phyloP scores from a whole-genome alignment of 2,797 vertebrate species.

The Peromyscus eremicus region DNA sequence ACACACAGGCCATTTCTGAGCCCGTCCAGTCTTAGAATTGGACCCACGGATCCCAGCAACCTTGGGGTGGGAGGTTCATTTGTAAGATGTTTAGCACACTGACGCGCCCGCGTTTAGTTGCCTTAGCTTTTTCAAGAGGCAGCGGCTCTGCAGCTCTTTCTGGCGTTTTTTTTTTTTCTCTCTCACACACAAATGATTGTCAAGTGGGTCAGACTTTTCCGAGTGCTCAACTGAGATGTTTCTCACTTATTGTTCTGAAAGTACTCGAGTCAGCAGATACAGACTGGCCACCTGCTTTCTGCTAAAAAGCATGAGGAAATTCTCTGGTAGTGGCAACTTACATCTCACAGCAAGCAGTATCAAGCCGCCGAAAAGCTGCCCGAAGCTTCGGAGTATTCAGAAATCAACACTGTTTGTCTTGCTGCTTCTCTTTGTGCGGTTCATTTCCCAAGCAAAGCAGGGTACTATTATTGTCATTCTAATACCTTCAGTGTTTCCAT shows the following conservation, averaged over 20 bases:
- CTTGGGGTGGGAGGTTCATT: not conserved
- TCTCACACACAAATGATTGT: slow-evolving; percentile 5
- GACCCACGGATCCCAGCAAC: not conserved
- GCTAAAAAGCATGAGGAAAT: slow-evolving; percentile 55
- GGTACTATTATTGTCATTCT: not conserved
- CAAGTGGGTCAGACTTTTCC: slow-evolving; percentile 12
- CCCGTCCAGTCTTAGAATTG: slow-evolving; percentile 22
- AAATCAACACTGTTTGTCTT: slow-evolving; percentile 36
- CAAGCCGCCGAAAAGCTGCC: not conserved
- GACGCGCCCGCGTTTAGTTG: not conserved
- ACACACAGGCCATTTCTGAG: not conserved
- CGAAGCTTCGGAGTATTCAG: slow-evolving; percentile 50
- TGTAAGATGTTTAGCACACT: not conserved
- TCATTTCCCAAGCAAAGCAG: not conserved
- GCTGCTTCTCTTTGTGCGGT: slow-evolving; percentile 6
- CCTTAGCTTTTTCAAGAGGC: slow-evolving; percentile 23
- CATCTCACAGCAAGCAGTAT: not conserved
- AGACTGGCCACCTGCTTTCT: slow-evolving; percentile 4
- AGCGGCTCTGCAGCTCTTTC: not conserved
- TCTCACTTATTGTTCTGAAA: slow-evolving; percentile 22
- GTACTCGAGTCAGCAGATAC: slow-evolving; percentile 8
- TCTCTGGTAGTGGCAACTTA: not conserved
- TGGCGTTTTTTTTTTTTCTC: not conserved
- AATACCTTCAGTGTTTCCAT: slow-evolving; percentile 9
- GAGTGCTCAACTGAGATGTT: slow-evolving; percentile 47